phyloP scores from a whole-genome alignment of 2,888 invertebrate genomes.

The Acanthosoma haemorrhoidale region DNA sequence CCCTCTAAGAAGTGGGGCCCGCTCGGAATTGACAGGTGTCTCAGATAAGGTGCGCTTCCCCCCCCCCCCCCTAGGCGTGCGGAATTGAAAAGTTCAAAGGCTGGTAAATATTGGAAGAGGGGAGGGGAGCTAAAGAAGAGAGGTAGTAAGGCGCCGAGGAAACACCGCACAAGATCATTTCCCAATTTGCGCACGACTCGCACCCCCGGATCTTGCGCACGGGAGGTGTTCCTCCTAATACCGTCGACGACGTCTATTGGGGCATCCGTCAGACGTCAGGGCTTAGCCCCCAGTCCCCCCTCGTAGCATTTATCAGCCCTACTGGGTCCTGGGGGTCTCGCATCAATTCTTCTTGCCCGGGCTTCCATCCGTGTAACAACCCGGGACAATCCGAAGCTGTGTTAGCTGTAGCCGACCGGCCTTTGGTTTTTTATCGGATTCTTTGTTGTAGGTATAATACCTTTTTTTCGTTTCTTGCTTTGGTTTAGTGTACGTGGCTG shows the following conservation, averaged over 20 bases:
- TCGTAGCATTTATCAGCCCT: background rate
- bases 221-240: too few species aligned
- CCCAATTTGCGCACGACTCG: background rate
- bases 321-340: too few species aligned
- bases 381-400: background rate
- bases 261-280: background rate
- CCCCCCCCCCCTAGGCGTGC: background rate
- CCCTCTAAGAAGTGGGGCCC: background rate
- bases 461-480: background rate
- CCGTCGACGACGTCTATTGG: too few species aligned
- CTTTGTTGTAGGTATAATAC: background rate
- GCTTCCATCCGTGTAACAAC: background rate
- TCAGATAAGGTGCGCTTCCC: background rate
- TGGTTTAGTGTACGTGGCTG: background rate
- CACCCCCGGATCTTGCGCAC: too few species aligned
- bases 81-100: background rate
- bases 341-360: background rate
- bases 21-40: background rate
- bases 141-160: background rate
- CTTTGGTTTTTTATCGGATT: background rate
- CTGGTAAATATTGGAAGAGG: background rate
- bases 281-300: background rate
- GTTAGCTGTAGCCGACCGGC: background rate
- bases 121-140: background rate
- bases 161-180: conserved; percentile 15